Evolutionary conservation across 2,797 vertebrate genomes (phyloP), one percentile per base, ranked within the genome.

Genomic region (Characodon lateralis): DNA sequence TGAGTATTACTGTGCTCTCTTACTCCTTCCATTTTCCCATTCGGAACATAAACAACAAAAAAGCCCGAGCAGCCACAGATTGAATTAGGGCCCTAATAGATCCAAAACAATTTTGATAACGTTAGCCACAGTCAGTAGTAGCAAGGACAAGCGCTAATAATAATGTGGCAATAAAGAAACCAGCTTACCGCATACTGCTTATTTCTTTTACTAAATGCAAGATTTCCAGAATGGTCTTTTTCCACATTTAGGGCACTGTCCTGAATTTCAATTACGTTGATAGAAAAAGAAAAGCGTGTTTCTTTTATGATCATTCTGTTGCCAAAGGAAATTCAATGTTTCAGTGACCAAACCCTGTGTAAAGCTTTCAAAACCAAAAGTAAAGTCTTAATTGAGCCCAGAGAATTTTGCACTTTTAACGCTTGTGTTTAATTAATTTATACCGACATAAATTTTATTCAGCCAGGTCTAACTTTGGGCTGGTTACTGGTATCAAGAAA

Each of bases 71-170:
- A 75, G 80, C 78, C 78, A 76, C 78, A 81, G 83, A 91, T 91
- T 92, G 85, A 93, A 93, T 92, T 88, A 90, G 82, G 43, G 81
- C 82, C 22, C n/a, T 87, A 92, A 93, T 89, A 87, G 89, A 92
- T 93, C 88, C 81, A 89, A 91, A 88, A 92, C 90, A 91, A 88
- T 93, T 93, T 85, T 83, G 88, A 93, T 93, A 79, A 89, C 89
- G 88, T 94, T 91, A 91, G 85, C 79, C 84, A 89, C 90, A 90
- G 87, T 89, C 80, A 82, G 89, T 73, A 78, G 86, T 82, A 87
- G 79, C 80, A 83, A 88, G 78, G 84, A 85, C 79, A n/a, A 76
- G 59, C 7, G 18, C 79, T 91, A 84, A 89, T 90, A 89, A 88
- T 86, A 89, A 92, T 74, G 81, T 73, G 83, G 69, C 84, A 84